Evolutionary conservation across 2,113 vertebrate species (phyloP).

Genomic region (Dipodomys stephensi): DNA sequence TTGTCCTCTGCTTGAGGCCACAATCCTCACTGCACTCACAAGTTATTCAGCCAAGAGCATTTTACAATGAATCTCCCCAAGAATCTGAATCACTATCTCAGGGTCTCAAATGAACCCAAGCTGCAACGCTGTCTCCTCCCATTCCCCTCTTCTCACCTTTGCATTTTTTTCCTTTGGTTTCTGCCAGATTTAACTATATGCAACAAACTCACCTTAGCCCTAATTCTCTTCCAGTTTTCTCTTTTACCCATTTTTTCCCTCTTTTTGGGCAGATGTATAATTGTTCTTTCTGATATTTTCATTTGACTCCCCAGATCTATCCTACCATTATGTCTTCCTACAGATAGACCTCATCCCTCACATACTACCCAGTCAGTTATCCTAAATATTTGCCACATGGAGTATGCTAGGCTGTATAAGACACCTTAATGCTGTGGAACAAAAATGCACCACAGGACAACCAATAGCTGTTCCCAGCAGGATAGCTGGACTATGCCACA

Average conservation of each 20-base stretch:
- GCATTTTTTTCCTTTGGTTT: slow-evolving; percentile 4
- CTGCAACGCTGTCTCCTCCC: background rate
- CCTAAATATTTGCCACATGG: background rate
- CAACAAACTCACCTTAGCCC: background rate
- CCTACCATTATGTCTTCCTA: background rate
- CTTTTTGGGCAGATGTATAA: background rate
- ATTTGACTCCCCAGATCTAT: background rate
- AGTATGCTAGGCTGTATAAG: background rate
- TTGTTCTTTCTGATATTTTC: slow-evolving; percentile 25
- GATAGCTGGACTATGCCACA: background rate
- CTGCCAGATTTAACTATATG: background rate
- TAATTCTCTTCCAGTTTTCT: fast-evolving
- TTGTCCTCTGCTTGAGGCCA: background rate
- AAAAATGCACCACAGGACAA: background rate
- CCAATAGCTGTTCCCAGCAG: background rate
- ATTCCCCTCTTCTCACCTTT: background rate
- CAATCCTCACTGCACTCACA: background rate
- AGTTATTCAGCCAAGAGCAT: background rate
- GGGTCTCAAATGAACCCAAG: background rate
- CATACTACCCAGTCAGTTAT: background rate
- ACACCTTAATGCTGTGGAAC: background rate
- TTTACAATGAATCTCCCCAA: background rate
- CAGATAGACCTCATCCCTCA: background rate
- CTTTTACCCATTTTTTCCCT: background rate
- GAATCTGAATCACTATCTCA: background rate